phyloP scores from a whole-genome alignment of 1,140 invertebrate genomes.

The Caenorhabditis brenneri region DNA sequence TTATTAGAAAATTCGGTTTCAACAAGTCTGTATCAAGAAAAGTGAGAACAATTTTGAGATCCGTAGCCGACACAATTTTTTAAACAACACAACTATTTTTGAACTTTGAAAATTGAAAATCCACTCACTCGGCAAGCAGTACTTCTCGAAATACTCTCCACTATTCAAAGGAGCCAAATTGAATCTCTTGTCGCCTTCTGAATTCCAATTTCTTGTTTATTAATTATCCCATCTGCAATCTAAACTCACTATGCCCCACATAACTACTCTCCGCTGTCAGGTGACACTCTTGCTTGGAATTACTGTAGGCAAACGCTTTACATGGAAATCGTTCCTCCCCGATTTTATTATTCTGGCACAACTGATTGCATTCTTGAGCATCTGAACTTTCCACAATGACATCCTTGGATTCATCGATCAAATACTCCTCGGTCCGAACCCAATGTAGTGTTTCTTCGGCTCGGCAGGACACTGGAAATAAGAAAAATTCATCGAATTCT shows the following conservation, averaged over 20 bases:
- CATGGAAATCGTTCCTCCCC: constrained; percentile 64
- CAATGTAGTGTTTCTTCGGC: constrained; percentile 60
- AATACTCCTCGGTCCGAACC: constrained; percentile 64
- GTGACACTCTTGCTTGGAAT: constrained; percentile 62
- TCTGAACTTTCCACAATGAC: constrained; percentile 62
- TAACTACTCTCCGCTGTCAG: constrained; percentile 60
- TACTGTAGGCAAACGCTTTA: constrained; percentile 67
- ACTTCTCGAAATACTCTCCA: constrained; percentile 67
- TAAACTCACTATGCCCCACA: constrained; percentile 51
- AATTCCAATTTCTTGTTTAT: background rate
- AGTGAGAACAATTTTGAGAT: too few species aligned
- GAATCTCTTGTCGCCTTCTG: constrained; percentile 26
- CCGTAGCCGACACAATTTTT: too few species aligned
- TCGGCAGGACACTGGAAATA: constrained; percentile 63
- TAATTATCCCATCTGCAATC: background rate
- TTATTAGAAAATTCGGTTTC: too few species aligned
- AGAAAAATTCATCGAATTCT: too few species aligned
- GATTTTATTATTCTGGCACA: constrained; percentile 65
- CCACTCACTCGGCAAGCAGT: constrained; percentile 59
- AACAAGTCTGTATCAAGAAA: too few species aligned
- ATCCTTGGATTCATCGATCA: constrained; percentile 61
- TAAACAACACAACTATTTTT: too few species aligned
- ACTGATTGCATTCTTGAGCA: constrained; percentile 63
- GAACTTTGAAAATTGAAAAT: background rate
- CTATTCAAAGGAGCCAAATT: constrained; percentile 59